Conservation (phyloP, 2,888 invertebrate species). For the Drosophila flavopinicola region DNA sequence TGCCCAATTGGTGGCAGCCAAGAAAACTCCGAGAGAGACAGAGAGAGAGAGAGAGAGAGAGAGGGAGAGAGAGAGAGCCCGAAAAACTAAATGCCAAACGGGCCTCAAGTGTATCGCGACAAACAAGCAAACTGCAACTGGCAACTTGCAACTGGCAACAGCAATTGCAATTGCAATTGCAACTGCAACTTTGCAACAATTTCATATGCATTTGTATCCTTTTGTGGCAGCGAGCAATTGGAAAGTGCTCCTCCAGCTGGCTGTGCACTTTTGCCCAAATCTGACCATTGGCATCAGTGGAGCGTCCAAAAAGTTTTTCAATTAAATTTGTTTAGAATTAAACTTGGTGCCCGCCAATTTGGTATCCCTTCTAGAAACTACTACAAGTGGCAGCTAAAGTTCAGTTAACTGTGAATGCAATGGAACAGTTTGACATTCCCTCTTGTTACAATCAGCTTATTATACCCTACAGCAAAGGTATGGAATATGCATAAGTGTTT, state of each 20-base stretch:
- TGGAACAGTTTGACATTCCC: conserved; percentile 10
- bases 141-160: conserved; percentile 36
- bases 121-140: conserved; percentile 47
- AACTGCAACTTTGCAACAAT: conserved; percentile 62
- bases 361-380: neutral
- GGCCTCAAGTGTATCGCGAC: conserved; percentile 70
- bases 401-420: conserved; percentile 53
- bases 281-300: conserved; percentile 63
- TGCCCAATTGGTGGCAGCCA: conserved; percentile 18
- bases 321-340: conserved; percentile 79
- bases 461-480: neutral
- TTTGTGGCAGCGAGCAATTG: conserved; percentile 39
- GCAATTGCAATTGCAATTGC: conserved; percentile 35
- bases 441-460: conserved; percentile 2
- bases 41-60: conserved; percentile 21
- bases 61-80: conserved; percentile 21
- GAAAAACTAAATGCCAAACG: conserved; percentile 68
- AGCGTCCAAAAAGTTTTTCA: conserved; percentile 70
- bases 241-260: conserved; percentile 10
- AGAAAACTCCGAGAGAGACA: too few relatives aligned
- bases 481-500: too few relatives aligned
- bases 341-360: conserved; percentile 62
- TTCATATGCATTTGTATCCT: conserved; percentile 73
- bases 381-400: conserved; percentile 24
- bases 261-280: conserved; percentile 44